Conservation (phyloP, 2,888 invertebrate species). For the Iselma pallidipennis region DNA sequence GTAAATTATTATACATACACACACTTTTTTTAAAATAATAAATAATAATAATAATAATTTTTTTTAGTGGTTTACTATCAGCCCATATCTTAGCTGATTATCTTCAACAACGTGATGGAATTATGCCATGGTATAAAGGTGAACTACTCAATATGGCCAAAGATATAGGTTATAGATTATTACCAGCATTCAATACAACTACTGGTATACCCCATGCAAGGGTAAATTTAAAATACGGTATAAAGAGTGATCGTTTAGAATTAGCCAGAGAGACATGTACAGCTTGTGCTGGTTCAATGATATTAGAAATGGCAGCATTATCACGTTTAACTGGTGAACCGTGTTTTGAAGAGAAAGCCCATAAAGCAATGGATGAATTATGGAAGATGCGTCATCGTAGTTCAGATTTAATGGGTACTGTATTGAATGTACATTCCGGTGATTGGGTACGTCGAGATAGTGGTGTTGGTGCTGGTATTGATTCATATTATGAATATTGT, state of each 20-base stretch:
- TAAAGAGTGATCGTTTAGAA: slow-evolving; percentile 74
- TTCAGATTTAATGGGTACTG: slow-evolving; percentile 95
- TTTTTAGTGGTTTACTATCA: slow-evolving; percentile 80
- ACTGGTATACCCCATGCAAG: slow-evolving; percentile 97
- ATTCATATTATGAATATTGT: slow-evolving; percentile 98
- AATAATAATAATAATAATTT: background rate
- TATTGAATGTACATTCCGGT: slow-evolving; percentile 96
- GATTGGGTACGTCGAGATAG: slow-evolving; percentile 97
- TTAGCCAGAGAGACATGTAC: slow-evolving; percentile 92
- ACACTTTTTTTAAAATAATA: background rate
- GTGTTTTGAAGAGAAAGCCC: slow-evolving; percentile 92
- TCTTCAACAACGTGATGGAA: slow-evolving; percentile 74
- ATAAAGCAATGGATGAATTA: slow-evolving; percentile 93
- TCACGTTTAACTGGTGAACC: slow-evolving; percentile 90
- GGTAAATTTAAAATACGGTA: slow-evolving; percentile 82
- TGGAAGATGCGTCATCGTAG: slow-evolving; percentile 93
- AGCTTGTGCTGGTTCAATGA: slow-evolving; percentile 97
- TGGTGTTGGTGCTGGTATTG: slow-evolving; percentile 98
- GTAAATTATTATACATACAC: slow-evolving; percentile 58
- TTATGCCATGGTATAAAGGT: slow-evolving; percentile 83
- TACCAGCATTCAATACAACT: slow-evolving; percentile 98
- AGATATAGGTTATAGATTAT: slow-evolving; percentile 86
- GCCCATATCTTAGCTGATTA: slow-evolving; percentile 88
- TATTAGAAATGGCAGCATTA: slow-evolving; percentile 95
- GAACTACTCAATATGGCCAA: slow-evolving; percentile 89